Base-by-base conservation (phyloP, 2,888 invertebrate species). In the Lampropteryx suffumata region DNA sequence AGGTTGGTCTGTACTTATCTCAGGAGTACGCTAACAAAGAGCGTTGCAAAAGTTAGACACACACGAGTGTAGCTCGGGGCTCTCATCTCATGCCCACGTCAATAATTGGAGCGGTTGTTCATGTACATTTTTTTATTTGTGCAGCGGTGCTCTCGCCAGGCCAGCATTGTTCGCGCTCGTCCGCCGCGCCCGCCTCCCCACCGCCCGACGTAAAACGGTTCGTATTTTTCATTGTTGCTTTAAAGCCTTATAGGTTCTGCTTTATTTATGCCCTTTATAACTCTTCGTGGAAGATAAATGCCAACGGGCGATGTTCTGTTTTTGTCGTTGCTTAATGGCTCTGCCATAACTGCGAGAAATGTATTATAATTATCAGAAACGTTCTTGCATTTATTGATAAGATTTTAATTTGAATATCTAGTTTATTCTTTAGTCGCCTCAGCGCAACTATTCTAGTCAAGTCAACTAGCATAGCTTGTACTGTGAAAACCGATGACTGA, bases 211-310 rank as follows among this genome's bases (percentile, higher is more conserved):
- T 79, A 83, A 86, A 88, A 85, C 86, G 88, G 89, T 89, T 81
- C 85, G 89, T 89, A 89, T 89, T 89, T 89, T 89, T 90, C 88
- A 88, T 88, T 88, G 89, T 88, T 88, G 84, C 84, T 87, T 82
- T 86, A 85, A 84, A 87, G 79, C 82, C 84, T 87, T 88, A 88
- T 88, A 88, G 87, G 84, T 88, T 88, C 85, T 88, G 78, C 79
- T 87, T 87, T 88, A 86, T 89, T 88, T 88, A 84, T 82, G 80
- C 80, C 79, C 80, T 85, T 85, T 86, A 85, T 88, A 83, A 82
- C 81, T 80, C 76, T 72, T 73, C 70, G 77, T 80, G 73, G 75
- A 79, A 86, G 84, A 87, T 63, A 84, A 87, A 86, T 82, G 79
- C 79, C 74, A 68, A 74, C 69, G 67, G 76, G 71, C 74, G 77